Evolutionary conservation across 2,888 invertebrate species (phyloP), one percentile per base, ranked within the genome.

Genomic region (Noctuana brunneofusca): DNA sequence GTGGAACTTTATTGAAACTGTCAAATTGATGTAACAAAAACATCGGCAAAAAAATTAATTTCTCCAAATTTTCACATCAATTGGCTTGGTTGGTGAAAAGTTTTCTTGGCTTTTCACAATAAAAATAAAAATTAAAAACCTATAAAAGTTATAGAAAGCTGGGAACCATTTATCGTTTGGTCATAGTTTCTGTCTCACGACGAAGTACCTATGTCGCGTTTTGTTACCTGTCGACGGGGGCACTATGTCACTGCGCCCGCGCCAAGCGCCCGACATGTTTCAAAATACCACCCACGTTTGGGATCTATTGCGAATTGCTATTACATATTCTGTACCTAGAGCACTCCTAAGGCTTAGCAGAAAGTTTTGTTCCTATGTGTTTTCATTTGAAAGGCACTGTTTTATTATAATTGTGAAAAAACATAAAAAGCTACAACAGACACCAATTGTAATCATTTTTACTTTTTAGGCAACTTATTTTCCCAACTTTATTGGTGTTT

Each of bases 261-360:
- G 75, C 60, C 65, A 66, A 11, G 43, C 43, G 24, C 48, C 48
- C 12, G 48, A 12, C 70, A 71, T 74, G 74, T 71, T 72, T 72
- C 75, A 70, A 72, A 73, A 73, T 74, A 78, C 84, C 84, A 76
- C 84, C 84, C 76, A 78, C 75, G 71, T 69, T 43, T 57, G 63
- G 59, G 58, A 65, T 48, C 46, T 46, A 48, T 55, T 62, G 54
- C 38, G 38, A 27, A 55, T 43, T 59, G 11, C 43, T 59, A 22
- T 35, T 20, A 35, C 12, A 35, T 5, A n/a, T 22, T 53, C n/a
- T 18, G 30, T 11, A 20, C 18, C 20, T 43, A 5, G 46, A 12
- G 6, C 12, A 8, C n/a, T 38, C 12, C 20, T 49, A 20, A 18
- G 14, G 43, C 16, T 11, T 18, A 9, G 2, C 43, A 35, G 35